Base-by-base conservation (phyloP, 1,140 invertebrate genomes). In the Hycleus phaleratus region DNA sequence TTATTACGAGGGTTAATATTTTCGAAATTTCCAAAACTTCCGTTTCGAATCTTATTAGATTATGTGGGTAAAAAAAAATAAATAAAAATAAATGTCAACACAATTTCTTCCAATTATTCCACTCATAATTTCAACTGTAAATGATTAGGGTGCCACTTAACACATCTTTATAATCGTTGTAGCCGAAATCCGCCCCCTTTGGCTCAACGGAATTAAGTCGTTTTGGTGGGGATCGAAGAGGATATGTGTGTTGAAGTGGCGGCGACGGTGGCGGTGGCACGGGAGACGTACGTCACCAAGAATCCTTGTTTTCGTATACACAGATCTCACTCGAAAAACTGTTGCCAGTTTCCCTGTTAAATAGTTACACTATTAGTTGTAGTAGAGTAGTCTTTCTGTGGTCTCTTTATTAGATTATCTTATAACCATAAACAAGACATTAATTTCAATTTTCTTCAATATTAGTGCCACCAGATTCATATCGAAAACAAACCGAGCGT, bases 361-460 rank as follows among this genome's bases (percentile, higher is more conserved):
- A 18, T 32, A 32, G 32, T 32, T 7, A 7, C 32, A 4, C 32
- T 32, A 32, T 32, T 7, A 32, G 4, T 32, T 32, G 32, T 32
- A 7, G 32, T 32, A 1, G 18, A 60, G 58, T 60, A 25, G 51
- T 47, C 55, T 60, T 49, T 56, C 56, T 46, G 58, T 60, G 58
- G 47, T 56, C 59, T 51, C 61, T 54, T 62, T 61, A 64, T 64
- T 64, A 64, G 52, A 64, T 64, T 64, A 64, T 49, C 62, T 55
- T 38, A 55, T 61, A 53, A 56, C 7, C 32, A 32, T 61, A 64
- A 64, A 64, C 62, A 64, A 48, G 7, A 60, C 62, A 64, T 64
- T 64, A 64, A 64, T 64, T 60, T 64, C 62, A 64, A 64, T 64
- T 64, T 64, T 49, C 49, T 32, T 32, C 18, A 32, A 32, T 32